These are phyloP conservation scores for Plebejus melissa DNA, from an alignment of 2,888 invertebrate species.

Conservation along the genomic window DNA sequence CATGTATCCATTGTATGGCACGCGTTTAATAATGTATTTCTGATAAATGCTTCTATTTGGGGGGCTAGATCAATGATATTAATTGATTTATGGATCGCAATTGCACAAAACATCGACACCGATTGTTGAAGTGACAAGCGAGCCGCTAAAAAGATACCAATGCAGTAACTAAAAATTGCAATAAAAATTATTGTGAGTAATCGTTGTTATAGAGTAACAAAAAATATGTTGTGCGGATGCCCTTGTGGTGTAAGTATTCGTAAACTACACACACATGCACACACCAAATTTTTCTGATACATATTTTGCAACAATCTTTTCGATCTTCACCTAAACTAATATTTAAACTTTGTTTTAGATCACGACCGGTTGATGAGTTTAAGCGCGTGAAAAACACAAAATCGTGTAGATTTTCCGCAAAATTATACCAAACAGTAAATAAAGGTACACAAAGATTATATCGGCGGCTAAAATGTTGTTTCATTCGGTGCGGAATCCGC, in stretches of 20 bases:
- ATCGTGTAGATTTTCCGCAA: conserved; percentile 28
- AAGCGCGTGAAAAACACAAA: conserved; percentile 33
- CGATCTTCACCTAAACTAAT: too few relatives aligned
- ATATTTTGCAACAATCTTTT: too few relatives aligned
- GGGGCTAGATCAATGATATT: conserved; percentile 60
- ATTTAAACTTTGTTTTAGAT: too few relatives aligned
- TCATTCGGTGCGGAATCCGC: conserved; percentile 53
- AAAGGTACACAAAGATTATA: conserved; percentile 27
- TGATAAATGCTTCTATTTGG: conserved; percentile 65
- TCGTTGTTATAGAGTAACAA: not conserved
- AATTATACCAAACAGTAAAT: conserved; percentile 31
- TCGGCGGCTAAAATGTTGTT: conserved; percentile 36
- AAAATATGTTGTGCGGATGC: not conserved
- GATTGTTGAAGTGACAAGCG: conserved; percentile 47
- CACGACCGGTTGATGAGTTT: too few relatives aligned
- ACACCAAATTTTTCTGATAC: not conserved
- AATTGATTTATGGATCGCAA: conserved; percentile 60
- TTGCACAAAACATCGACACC: conserved; percentile 57
- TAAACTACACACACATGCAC: not conserved
- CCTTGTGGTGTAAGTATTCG: not conserved
- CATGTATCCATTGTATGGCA: conserved; percentile 56
- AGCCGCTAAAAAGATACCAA: not conserved
- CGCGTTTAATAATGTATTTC: conserved; percentile 61
- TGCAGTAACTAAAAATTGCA: not conserved
- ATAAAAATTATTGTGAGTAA: not conserved